phyloP scores from a whole-genome alignment of 2,113 vertebrate species.

The Phalacrocorax brasilianus region DNA sequence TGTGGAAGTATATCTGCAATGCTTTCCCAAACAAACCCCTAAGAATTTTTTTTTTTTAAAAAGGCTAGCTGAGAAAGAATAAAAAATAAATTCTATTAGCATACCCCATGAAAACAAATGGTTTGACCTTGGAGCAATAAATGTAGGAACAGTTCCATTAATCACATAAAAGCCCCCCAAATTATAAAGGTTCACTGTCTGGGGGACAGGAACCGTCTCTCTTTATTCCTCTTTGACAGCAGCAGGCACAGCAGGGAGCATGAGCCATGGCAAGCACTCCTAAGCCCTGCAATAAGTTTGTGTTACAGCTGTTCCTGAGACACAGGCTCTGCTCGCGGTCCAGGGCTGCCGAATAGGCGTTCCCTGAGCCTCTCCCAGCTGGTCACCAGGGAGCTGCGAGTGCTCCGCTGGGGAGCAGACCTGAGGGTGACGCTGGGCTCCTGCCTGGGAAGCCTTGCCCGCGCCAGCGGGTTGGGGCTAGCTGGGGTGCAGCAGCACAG shows the following conservation, averaged over 20 bases:
- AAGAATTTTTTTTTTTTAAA: background rate
- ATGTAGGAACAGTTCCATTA: background rate
- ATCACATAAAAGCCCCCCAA: background rate
- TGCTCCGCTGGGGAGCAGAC: accelerated
- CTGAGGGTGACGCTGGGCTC: accelerated
- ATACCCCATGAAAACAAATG: background rate
- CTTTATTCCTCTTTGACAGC: background rate
- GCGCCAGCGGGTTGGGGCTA: accelerated
- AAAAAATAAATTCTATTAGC: background rate
- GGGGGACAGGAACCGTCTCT: background rate
- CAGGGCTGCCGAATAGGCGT: accelerated
- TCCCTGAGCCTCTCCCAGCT: background rate
- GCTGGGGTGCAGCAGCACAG: background rate
- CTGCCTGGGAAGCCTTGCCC: background rate
- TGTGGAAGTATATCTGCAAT: background rate
- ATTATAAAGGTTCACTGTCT: background rate
- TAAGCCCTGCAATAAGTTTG: accelerated
- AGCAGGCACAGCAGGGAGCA: background rate
- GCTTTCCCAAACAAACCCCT: background rate
- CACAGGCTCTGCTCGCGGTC: background rate
- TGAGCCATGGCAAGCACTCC: accelerated
- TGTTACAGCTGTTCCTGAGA: background rate
- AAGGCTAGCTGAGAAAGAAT: background rate
- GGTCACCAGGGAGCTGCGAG: background rate
- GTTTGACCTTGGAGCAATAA: constrained; percentile 5